Conservation (phyloP, 2,113 vertebrate genomes). For the Rhinolophus ferrumequinum region DNA sequence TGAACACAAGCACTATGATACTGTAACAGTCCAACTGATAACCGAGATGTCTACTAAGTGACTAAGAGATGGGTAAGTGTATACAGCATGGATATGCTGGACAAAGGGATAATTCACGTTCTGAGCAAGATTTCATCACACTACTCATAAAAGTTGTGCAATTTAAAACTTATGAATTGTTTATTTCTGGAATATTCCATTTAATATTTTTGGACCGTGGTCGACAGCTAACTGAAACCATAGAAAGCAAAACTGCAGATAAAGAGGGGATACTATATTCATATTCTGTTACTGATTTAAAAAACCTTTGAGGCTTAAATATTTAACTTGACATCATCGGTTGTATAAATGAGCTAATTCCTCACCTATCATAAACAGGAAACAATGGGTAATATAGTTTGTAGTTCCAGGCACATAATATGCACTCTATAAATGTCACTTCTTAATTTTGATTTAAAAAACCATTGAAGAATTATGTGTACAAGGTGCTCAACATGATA, state of each 20-base stretch:
- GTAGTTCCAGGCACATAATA: not conserved
- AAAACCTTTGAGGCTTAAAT: not conserved
- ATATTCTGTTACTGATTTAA: not conserved
- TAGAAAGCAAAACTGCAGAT: not conserved
- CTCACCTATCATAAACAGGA: not conserved
- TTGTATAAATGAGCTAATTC: not conserved
- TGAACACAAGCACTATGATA: not conserved
- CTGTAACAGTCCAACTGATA: not conserved
- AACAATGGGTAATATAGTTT: not conserved
- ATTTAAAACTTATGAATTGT: not conserved
- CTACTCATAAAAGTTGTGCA: not conserved
- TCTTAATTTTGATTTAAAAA: constrained; percentile 12
- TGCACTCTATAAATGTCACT: not conserved
- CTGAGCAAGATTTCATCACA: not conserved
- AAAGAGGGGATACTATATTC: not conserved
- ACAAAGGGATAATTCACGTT: not conserved
- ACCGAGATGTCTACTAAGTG: not conserved
- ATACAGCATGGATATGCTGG: no score
- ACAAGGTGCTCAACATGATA: not conserved
- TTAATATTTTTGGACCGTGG: not conserved
- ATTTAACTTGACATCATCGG: not conserved
- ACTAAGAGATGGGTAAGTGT: not conserved
- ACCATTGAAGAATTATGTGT: not conserved
- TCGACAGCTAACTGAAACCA: not conserved
- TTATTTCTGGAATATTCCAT: not conserved